Evolutionary conservation across 2,113 vertebrate genomes (phyloP).

Genomic region (Bos javanicus): DNA sequence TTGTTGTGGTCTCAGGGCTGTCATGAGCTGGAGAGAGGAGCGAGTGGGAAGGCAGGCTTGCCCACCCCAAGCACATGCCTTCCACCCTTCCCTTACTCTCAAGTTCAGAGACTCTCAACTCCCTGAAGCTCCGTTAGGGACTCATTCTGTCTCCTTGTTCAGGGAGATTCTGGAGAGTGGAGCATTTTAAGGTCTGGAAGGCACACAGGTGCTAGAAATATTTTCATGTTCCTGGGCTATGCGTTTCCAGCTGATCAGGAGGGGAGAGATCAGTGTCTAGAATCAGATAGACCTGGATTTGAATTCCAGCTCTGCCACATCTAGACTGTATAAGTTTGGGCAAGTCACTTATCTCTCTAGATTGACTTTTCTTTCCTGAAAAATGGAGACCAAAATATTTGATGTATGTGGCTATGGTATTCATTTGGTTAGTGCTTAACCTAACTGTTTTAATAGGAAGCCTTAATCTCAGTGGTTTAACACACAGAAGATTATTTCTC

Average conservation of each 20-base stretch:
- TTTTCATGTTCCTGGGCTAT: not conserved
- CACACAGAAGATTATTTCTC: not conserved
- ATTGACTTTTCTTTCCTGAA: not conserved
- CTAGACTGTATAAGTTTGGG: no score
- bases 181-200: not conserved
- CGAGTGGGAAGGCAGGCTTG: not conserved
- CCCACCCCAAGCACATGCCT: not conserved
- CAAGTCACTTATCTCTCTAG: not conserved
- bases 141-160: not conserved
- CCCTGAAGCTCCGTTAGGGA: not conserved
- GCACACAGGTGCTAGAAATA: no score
- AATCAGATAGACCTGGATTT: not conserved
- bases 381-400: not conserved
- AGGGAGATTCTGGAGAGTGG: not conserved
- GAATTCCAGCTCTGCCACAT: not conserved
- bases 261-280: not conserved
- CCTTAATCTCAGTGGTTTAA: not conserved
- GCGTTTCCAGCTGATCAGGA: not conserved
- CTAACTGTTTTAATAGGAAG: not conserved
- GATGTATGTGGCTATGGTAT: not conserved
- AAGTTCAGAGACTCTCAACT: rapidly evolving
- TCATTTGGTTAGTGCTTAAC: not conserved
- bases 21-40: not conserved
- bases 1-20: not conserved
- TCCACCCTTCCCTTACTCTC: not conserved